Evolutionary conservation across 2,113 vertebrate species (phyloP).

Genomic region (Catharus fuscescens): DNA sequence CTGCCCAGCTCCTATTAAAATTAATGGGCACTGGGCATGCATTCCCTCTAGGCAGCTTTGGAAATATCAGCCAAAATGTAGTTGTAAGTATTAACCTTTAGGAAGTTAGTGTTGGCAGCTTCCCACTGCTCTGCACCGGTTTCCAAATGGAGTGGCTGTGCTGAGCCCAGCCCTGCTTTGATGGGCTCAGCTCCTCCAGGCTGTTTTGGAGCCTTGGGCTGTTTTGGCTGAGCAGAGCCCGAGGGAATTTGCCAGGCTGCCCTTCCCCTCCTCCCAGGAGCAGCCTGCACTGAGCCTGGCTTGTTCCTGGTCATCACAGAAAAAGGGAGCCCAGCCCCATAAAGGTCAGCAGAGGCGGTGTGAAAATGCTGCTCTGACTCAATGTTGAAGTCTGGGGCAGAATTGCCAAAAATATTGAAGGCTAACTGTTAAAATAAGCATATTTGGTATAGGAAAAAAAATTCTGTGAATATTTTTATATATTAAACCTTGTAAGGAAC

Average conservation of each 20-base stretch:
- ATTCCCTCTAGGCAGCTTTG: conserved; percentile 52
- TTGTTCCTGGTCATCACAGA: background rate
- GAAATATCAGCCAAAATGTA: conserved; percentile 60
- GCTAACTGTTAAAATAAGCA: background rate
- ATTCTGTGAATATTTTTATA: background rate
- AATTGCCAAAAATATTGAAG: background rate
- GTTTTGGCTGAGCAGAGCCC: background rate
- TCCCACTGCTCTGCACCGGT: background rate
- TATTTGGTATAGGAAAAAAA: background rate
- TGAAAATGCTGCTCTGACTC: background rate
- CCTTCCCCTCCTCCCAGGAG: background rate
- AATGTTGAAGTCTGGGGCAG: background rate
- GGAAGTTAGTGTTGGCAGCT: conserved; percentile 62
- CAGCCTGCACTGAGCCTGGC: fast-evolving
- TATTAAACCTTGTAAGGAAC: background rate
- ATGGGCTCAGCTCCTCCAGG: background rate
- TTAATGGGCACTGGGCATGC: conserved; percentile 31
- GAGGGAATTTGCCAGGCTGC: background rate
- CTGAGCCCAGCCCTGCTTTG: background rate
- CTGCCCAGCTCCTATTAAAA: conserved; percentile 55
- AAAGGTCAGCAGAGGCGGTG: background rate
- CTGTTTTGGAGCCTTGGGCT: background rate
- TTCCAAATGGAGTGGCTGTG: background rate
- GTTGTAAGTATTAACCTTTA: conserved; percentile 64
- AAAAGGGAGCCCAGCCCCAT: background rate